Percentiles rank a stretch among this genome's conserved stretches.
These are phyloP conservation scores for Apamea sordens DNA, from an alignment of 2,888 invertebrate species.

Conservation along the genomic window DNA sequence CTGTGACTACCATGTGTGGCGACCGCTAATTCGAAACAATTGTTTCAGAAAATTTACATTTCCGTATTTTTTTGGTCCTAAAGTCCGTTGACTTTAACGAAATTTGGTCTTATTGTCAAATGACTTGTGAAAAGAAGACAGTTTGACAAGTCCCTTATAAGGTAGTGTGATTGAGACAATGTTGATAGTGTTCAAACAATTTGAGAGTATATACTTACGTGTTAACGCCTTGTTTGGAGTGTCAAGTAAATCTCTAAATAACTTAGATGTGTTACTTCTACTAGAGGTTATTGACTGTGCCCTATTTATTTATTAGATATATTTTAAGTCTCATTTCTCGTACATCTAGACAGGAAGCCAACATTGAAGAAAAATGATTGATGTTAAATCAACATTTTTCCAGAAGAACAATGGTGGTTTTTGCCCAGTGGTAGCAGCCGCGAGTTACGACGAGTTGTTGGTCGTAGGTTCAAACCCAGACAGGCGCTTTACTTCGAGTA, in stretches of 20 bases:
- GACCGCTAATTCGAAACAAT: slow-evolving; percentile 39
- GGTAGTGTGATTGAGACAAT: slow-evolving; percentile 4
- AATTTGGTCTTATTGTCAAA: neutral
- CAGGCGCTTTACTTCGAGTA: no score
- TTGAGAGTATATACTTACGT: slow-evolving; percentile 24
- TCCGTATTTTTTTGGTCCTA: slow-evolving; percentile 8
- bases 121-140: slow-evolving; percentile 4
- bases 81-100: neutral
- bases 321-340: neutral
- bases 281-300: no score
- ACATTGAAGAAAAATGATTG: neutral
- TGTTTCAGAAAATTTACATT: slow-evolving; percentile 24
- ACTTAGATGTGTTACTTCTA: slow-evolving; percentile 6
- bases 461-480: no score
- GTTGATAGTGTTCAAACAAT: slow-evolving; percentile 20
- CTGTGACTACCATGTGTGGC: slow-evolving; percentile 39
- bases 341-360: neutral
- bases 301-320: neutral
- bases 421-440: no score
- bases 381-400: neutral
- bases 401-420: no score
- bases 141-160: slow-evolving; percentile 27
- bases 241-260: neutral
- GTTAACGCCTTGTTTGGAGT: neutral
- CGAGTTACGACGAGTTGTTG: no score